Conservation (phyloP, 2,113 vertebrate species). For the Otis tarda region DNA sequence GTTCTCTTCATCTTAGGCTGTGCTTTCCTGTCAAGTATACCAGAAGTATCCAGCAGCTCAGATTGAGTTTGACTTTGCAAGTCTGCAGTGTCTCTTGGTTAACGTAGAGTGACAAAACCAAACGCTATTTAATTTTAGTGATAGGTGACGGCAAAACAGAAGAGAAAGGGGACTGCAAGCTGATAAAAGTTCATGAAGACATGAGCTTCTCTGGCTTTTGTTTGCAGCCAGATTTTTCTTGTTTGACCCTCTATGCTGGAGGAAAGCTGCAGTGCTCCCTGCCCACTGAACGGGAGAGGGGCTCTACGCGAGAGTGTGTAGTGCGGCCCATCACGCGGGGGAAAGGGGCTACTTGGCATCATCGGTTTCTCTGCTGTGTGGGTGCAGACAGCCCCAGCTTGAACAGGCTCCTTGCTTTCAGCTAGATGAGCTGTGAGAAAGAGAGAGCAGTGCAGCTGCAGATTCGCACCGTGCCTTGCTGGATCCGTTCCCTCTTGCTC, state of each 20-base stretch:
- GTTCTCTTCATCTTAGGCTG: neutral
- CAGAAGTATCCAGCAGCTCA: neutral
- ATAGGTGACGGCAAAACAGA: neutral
- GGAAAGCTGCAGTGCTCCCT: neutral
- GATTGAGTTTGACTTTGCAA: neutral
- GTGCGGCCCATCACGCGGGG: neutral
- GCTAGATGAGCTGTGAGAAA: neutral
- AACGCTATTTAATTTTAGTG: neutral
- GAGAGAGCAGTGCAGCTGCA: neutral
- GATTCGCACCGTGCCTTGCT: fast-evolving
- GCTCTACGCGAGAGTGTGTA: neutral
- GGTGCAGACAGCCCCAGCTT: neutral
- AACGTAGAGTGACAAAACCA: neutral
- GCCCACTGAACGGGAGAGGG: neutral
- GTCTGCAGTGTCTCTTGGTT: neutral
- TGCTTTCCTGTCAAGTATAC: neutral
- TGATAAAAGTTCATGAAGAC: neutral
- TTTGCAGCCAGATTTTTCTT: neutral
- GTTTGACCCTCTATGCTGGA: neutral
- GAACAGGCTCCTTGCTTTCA: neutral
- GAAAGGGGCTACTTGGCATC: neutral
- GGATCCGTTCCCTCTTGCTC: neutral
- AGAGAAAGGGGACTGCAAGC: neutral
- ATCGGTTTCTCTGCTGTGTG: neutral
- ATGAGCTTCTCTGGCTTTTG: neutral